These are phyloP conservation scores for Prochilodus magdalenae DNA, from an alignment of 2,113 vertebrate species.

Conservation along the genomic window DNA sequence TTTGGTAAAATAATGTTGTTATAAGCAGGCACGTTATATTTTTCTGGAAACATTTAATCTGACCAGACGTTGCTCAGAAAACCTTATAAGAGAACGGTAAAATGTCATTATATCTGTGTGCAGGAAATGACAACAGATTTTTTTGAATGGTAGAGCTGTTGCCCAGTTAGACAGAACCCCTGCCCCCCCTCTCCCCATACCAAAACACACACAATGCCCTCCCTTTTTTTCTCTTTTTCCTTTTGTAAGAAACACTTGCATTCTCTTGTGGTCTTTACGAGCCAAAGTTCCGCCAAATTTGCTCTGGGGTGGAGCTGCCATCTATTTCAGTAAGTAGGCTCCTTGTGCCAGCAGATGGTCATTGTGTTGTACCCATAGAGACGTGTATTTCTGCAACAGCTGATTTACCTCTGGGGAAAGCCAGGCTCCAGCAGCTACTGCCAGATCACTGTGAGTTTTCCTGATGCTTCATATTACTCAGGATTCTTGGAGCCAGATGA, in stretches of 20 bases:
- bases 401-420: slow-evolving; percentile 42
- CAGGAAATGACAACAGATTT: not conserved
- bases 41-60: not conserved
- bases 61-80: not conserved
- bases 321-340: slow-evolving; percentile 52
- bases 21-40: not conserved
- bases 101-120: not conserved
- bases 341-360: slow-evolving; percentile 41
- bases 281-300: slow-evolving; percentile 9
- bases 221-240: not conserved
- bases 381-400: slow-evolving; percentile 41
- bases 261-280: not conserved
- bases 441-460: slow-evolving; percentile 33
- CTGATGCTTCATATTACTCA: slow-evolving; percentile 1
- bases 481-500: slow-evolving; percentile 30
- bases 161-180: not conserved
- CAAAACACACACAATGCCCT: not conserved
- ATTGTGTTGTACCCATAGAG: slow-evolving; percentile 38
- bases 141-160: not conserved
- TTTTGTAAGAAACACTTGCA: slow-evolving; percentile 14
- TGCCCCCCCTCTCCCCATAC: not conserved
- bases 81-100: not conserved
- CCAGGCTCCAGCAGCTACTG: slow-evolving; percentile 7
- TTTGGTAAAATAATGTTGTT: not conserved
- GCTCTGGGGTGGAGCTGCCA: slow-evolving; percentile 28